Conservation (phyloP, 2,113 vertebrate species). For the Amazona vittata region DNA sequence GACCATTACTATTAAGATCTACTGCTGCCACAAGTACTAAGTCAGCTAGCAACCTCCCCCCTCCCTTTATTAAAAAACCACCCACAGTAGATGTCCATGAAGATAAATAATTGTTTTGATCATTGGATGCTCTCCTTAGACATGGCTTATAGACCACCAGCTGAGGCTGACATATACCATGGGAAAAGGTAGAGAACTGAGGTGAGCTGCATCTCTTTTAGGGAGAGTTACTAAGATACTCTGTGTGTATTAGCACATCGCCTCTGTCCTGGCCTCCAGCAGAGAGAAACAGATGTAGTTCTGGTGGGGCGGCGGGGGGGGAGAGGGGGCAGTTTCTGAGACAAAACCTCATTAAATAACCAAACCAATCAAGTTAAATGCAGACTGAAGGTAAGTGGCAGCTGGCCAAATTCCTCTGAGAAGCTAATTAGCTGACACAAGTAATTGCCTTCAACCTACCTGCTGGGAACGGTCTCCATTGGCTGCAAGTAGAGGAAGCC, state of each 20-base stretch:
- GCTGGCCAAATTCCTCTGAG: neutral
- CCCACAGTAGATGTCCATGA: neutral
- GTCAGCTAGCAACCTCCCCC: neutral
- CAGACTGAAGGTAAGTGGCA: neutral
- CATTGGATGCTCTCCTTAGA: neutral
- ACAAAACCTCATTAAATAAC: neutral
- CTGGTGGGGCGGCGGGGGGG: neutral
- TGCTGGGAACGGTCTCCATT: neutral
- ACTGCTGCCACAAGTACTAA: neutral
- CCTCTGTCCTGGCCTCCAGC: neutral
- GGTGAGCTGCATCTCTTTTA: neutral
- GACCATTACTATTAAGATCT: neutral
- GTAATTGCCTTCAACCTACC: neutral
- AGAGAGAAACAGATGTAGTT: neutral
- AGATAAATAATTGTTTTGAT: neutral
- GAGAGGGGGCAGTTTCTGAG: neutral
- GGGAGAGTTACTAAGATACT: neutral
- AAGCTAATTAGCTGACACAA: neutral
- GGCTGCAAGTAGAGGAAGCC: neutral
- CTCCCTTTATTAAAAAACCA: neutral
- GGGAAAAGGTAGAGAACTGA: neutral
- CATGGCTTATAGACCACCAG: neutral
- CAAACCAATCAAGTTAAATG: neutral
- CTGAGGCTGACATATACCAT: neutral
- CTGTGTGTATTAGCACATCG: neutral